Percentiles rank a stretch among this genome's conserved stretches.
Evolutionary conservation across 2,888 invertebrate species (phyloP).

Genomic region (Entomobrya multifasciata): DNA sequence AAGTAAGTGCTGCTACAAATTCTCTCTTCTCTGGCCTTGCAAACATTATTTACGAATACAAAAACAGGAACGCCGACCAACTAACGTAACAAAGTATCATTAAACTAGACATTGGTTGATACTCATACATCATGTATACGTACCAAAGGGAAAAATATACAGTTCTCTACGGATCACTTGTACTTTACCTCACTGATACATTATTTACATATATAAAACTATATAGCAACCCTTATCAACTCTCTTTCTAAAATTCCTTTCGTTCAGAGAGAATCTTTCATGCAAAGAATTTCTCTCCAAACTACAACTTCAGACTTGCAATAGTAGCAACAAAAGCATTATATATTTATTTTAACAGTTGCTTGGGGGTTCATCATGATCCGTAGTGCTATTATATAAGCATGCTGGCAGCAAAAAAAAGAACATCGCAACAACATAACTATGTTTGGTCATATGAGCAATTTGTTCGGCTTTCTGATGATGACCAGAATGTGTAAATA

Average conservation of each 20-base stretch:
- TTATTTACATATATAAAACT: not conserved
- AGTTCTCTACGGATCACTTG: slow-evolving; percentile 57
- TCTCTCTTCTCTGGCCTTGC: no score
- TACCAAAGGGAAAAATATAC: not conserved
- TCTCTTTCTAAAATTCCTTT: not conserved
- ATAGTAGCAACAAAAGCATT: slow-evolving; percentile 22
- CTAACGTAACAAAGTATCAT: slow-evolving; percentile 27
- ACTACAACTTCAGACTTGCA: no score
- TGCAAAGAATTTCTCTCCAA: no score
- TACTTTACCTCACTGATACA: not conserved
- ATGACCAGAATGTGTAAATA: not conserved
- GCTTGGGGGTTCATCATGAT: not conserved
- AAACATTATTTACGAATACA: no score
- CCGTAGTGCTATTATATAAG: no score
- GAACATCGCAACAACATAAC: no score
- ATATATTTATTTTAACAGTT: slow-evolving; percentile 42
- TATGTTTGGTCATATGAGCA: not conserved
- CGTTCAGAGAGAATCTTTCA: no score
- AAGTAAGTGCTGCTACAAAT: no score
- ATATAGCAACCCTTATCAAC: no score
- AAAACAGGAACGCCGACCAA: not conserved
- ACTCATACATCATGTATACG: not conserved
- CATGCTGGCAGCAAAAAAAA: no score
- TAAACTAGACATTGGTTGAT: not conserved
- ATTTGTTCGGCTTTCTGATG: not conserved